Conservation (phyloP, 2,888 invertebrate species). For the Sinotaia quadrata region DNA sequence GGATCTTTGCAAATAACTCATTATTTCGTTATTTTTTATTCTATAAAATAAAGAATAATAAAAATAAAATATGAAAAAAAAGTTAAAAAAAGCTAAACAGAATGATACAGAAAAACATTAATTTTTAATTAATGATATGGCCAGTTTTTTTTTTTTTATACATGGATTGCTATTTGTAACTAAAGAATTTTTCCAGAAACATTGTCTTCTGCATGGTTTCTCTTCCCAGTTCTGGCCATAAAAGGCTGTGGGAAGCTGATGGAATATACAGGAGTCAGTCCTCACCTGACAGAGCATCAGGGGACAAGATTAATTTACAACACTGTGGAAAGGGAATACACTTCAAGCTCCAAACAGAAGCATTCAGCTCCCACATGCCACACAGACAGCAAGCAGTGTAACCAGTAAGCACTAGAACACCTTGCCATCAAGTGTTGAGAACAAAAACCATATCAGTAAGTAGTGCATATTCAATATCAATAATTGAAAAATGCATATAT, state of each 20-base stretch:
- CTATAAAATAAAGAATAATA: no score
- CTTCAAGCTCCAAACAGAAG: not conserved
- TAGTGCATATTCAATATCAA: no score
- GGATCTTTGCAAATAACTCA: no score
- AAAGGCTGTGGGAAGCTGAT: constrained; percentile 21
- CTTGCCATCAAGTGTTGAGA: not conserved
- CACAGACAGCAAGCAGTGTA: not conserved
- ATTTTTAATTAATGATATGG: no score
- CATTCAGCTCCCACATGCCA: constrained; percentile 8
- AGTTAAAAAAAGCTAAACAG: no score
- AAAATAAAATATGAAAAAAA: no score
- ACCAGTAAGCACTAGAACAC: not conserved
- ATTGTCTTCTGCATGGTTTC: constrained; percentile 13
- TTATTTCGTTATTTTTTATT: no score
- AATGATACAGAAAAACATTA: not conserved
- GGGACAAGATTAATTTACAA: constrained; percentile 25
- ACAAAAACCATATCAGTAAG: no score
- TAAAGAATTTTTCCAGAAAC: no score
- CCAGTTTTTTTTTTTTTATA: no score
- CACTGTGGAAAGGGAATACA: constrained; percentile 23
- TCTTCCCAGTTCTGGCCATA: constrained; percentile 19
- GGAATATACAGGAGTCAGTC: constrained; percentile 27
- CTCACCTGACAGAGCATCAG: constrained; percentile 19
- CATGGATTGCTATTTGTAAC: no score
- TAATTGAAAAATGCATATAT: no score